These are phyloP conservation scores for Galbula dea DNA, from an alignment of 2,113 vertebrate genomes.

Conservation along the genomic window DNA sequence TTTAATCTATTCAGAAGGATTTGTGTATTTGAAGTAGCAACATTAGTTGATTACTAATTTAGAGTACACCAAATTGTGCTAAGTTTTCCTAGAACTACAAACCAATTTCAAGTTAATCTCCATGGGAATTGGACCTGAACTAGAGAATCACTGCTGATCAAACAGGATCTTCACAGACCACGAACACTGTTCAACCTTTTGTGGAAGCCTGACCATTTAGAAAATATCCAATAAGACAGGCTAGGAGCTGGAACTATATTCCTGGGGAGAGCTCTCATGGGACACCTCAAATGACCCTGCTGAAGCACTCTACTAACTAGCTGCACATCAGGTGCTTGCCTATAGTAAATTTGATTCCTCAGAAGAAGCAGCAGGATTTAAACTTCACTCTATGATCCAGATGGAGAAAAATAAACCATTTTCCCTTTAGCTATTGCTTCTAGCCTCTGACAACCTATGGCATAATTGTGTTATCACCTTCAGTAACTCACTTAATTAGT, in stretches of 20 bases:
- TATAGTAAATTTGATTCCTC: neutral
- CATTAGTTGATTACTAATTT: neutral
- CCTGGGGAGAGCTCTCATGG: neutral
- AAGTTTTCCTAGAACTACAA: neutral
- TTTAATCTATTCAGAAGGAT: neutral
- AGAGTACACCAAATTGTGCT: neutral
- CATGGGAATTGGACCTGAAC: neutral
- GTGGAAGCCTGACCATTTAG: neutral
- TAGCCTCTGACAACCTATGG: neutral
- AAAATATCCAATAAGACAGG: neutral
- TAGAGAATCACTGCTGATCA: neutral
- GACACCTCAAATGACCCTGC: neutral
- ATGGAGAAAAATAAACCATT: neutral
- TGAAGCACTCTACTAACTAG: neutral
- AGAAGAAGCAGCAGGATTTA: neutral
- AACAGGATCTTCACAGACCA: neutral
- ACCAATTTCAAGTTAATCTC: neutral
- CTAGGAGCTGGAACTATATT: neutral
- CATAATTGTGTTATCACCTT: conserved; percentile 12
- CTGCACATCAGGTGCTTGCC: neutral
- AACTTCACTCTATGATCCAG: neutral
- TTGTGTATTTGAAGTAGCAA: neutral
- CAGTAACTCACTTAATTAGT: neutral
- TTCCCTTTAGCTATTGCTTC: neutral
- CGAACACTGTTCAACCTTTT: neutral